Evolutionary conservation across 2,888 invertebrate genomes (phyloP), one percentile per base, ranked within the genome.

Genomic region (Diarsia brunnea): DNA sequence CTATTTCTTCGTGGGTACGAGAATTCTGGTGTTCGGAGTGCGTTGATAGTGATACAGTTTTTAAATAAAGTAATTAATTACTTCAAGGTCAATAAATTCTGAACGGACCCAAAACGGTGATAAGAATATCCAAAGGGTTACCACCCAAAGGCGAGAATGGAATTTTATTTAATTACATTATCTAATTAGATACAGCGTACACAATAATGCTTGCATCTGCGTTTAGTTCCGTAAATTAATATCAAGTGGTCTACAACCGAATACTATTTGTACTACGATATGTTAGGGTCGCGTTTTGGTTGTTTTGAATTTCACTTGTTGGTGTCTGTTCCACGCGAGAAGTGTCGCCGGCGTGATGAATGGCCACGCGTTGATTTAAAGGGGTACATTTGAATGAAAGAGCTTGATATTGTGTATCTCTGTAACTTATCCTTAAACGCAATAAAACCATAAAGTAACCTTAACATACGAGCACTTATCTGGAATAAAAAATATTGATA

Each of bases 111-210:
- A 89, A 89, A 89, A 91, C 84, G 87, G 82, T 87, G 95, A 95
- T 95, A 95, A 93, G 87, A 84, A 81, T 88, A 90, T 92, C 89
- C 67, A 86, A 89, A 87, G 87, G 87, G 85, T 92, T 94, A 93
- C 95, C 95, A 94, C 95, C 95, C 95, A 94, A 92, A 94, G 92
- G 94, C 90, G 93, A 93, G 94, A 94, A 92, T 85, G 90, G 92
- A 91, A 92, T 93, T 88, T 87, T 65, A 88, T 87, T 92, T 93
- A 95, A 95, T 95, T 95, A 93, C 86, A 92, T 93, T 95, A 95
- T 96, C 95, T 95, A 94, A 95, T 95, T 95, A 94, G 95, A 95
- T 95, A 95, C 85, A 90, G 89, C 84, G 75, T 91, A 92, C 93
- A 94, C 92, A 84, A 91, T 91, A 95, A 95, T 94, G 95, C 95